Conservation (phyloP, 2,113 vertebrate genomes). For the Tetrao urogallus region DNA sequence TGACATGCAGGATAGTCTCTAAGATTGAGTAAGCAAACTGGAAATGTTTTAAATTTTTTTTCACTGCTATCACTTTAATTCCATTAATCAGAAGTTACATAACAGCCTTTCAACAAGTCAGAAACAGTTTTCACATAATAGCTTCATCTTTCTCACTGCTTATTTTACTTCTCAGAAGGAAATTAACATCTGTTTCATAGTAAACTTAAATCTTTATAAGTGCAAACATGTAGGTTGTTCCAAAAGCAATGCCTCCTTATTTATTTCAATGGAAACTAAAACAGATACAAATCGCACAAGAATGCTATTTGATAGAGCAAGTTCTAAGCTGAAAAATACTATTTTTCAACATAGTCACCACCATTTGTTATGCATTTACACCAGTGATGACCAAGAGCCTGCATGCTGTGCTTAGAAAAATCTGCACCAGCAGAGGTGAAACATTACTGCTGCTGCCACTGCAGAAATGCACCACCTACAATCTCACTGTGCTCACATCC, state of each 20-base stretch:
- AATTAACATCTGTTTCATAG: neutral
- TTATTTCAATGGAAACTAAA: neutral
- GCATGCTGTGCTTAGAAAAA: neutral
- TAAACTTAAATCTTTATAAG: neutral
- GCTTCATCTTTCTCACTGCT: neutral
- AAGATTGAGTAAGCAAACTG: neutral
- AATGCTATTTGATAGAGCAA: neutral
- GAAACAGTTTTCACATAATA: neutral
- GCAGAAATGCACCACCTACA: neutral
- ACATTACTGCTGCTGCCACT: neutral
- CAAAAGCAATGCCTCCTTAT: neutral
- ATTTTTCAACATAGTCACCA: neutral
- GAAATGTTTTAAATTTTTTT: neutral
- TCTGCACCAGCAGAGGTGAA: neutral
- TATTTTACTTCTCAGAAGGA: neutral
- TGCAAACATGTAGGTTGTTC: neutral
- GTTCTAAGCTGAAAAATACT: neutral
- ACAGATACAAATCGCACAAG: neutral
- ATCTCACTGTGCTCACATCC: neutral
- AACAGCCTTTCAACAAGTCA: neutral
- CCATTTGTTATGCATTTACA: neutral
- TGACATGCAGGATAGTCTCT: neutral
- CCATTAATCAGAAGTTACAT: neutral
- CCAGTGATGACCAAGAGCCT: neutral
- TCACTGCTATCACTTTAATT: neutral